phyloP scores from a whole-genome alignment of 2,888 invertebrate species.

The Euclidia mi region DNA sequence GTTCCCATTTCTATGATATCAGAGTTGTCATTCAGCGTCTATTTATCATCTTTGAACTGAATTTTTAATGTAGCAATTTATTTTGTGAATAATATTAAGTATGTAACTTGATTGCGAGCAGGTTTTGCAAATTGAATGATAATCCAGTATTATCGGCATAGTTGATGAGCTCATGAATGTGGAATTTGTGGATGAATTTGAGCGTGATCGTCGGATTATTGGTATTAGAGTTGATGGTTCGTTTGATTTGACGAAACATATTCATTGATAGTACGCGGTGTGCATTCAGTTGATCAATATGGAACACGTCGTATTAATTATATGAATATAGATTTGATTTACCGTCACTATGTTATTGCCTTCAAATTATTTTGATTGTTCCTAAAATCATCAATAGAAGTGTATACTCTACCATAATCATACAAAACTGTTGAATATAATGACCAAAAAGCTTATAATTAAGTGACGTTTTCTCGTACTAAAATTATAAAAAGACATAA shows the following conservation, averaged over 20 bases:
- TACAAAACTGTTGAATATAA: too few relatives aligned
- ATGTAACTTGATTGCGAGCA: constrained; percentile 1
- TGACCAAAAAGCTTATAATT: too few relatives aligned
- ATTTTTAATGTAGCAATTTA: not conserved
- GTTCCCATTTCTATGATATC: too few relatives aligned
- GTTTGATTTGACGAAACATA: constrained; percentile 7
- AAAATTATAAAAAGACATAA: too few relatives aligned
- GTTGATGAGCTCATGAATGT: constrained; percentile 1
- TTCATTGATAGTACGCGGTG: not conserved
- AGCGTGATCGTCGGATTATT: not conserved
- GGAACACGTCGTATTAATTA: not conserved
- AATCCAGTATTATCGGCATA: not conserved
- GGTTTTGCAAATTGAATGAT: not conserved
- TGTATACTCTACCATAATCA: too few relatives aligned
- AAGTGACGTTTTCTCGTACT: too few relatives aligned
- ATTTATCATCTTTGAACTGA: not conserved
- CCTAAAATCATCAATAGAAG: too few relatives aligned
- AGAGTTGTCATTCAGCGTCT: too few relatives aligned
- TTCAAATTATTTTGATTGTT: too few relatives aligned
- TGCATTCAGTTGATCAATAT: not conserved
- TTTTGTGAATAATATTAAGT: not conserved
- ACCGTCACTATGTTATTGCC: too few relatives aligned
- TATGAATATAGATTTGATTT: too few relatives aligned
- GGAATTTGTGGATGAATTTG: not conserved
- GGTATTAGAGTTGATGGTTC: not conserved